Evolutionary conservation across 2,113 vertebrate species (phyloP), one percentile per base, ranked within the genome.

Genomic region (Chiloscyllium plagiosum): DNA sequence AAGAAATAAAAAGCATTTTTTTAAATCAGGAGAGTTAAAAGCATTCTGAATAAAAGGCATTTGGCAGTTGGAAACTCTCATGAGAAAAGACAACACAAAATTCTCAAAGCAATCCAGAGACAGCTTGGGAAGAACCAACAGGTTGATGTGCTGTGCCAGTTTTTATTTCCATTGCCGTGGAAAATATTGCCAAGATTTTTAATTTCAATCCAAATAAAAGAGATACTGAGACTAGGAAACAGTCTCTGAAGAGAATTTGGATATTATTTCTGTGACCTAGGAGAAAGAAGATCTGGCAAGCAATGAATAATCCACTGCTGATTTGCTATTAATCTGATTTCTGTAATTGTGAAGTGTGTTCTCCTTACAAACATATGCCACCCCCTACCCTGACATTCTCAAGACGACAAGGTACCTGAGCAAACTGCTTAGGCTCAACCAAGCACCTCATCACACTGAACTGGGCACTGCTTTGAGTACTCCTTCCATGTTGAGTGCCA

Each of bases 41-140:
- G n/a, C n/a, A 37, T 66, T 93, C 61, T 68, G 89, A 66, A 93
- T 37, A 19, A 65, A 93, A 93, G 65, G 61, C n/a, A 37, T 68
- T 66, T 37, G 26, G 26, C 52, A 17, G 87, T 68, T 65, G 29
- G 26, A 65, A 65, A 92, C 3, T 92, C 89, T 37, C 61, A 65
- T 37, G 87, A 65, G 89, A 93, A 37, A 37, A 93, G 56, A 68
- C 65, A 93, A 37, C 89, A 37, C 29, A 66, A 37, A 92, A 92
- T 66, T n/a, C 61, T 93, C 89, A 93, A 93, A 93, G 89, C 61
- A n/a, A 93, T 19, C 61, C 22, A 37, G 89, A 93, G 61, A 66
- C 89, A 66, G n/a, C 17, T 93, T 66, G 61, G 19, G 61, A 93
- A 66, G 19, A 68, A 93, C 89, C n/a, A 92, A 92, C 61, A 8